Percentiles rank a stretch among this genome's conserved stretches.
Conservation (phyloP, 2,797 vertebrate genomes). For the Sebastes iracundus region DNA sequence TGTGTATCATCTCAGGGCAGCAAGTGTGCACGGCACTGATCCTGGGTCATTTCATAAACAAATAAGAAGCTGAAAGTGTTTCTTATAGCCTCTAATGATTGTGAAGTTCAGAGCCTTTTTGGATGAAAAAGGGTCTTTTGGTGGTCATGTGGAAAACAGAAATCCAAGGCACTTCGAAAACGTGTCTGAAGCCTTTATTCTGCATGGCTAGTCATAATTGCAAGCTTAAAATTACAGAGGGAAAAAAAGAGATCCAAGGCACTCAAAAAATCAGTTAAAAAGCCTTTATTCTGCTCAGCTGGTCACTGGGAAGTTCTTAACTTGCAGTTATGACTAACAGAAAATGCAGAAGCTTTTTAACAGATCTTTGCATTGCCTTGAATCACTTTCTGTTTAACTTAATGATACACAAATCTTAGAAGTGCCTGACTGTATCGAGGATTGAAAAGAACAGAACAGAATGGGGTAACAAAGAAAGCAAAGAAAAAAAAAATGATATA, state of each 20-base stretch:
- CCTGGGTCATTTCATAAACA: constrained; percentile 41
- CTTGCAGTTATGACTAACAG: constrained; percentile 33
- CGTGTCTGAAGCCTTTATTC: constrained; percentile 62
- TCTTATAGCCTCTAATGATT: constrained; percentile 25
- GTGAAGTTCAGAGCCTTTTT: constrained; percentile 14
- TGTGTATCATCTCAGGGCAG: constrained; percentile 17
- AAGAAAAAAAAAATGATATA: not conserved
- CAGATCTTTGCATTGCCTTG: not conserved
- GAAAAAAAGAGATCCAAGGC: constrained; percentile 31
- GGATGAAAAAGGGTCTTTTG: constrained; percentile 20
- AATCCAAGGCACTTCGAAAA: constrained; percentile 44
- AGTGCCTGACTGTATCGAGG: not conserved
- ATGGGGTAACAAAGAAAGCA: not conserved
- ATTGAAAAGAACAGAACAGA: not conserved
- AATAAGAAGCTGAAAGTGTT: constrained; percentile 50
- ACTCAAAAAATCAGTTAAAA: constrained; percentile 55
- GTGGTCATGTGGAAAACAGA: constrained; percentile 52
- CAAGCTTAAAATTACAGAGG: constrained; percentile 59
- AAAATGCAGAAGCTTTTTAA: constrained; percentile 17
- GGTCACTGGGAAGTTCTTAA: constrained; percentile 42
- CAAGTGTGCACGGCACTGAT: not conserved
- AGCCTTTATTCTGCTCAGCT: constrained; percentile 59
- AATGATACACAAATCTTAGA: constrained; percentile 12
- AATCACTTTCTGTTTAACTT: not conserved
- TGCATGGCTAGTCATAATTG: constrained; percentile 65